Evolutionary conservation across 2,888 invertebrate genomes (phyloP).

Genomic region (Rotaria socialis): DNA sequence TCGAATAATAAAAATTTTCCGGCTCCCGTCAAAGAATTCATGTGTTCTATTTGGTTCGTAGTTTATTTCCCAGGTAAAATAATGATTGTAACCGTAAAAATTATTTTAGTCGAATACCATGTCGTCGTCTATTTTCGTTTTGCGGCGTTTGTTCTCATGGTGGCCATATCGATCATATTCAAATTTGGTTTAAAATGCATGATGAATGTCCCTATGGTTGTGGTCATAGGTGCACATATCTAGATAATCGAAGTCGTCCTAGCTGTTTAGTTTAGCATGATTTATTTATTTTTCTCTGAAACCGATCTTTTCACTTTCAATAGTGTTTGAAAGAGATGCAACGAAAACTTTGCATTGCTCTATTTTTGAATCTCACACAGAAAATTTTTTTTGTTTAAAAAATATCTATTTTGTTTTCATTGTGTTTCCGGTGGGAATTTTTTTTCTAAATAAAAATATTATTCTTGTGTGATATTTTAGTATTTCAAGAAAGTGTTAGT

Average conservation of each 20-base stretch:
- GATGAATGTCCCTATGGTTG: constrained; percentile 32
- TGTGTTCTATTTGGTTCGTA: not conserved
- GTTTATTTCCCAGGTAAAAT: too few species aligned
- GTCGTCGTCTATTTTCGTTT: constrained; percentile 6
- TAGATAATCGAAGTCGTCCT: not conserved
- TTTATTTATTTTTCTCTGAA: not conserved
- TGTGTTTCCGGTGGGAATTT: too few species aligned
- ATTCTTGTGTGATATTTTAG: not conserved
- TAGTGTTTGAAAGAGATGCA: not conserved
- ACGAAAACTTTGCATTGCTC: not conserved
- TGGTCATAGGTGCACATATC: not conserved
- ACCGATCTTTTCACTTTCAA: not conserved
- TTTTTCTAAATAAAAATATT: too few species aligned
- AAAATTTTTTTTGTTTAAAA: too few species aligned
- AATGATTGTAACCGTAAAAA: too few species aligned
- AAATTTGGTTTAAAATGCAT: constrained; percentile 6
- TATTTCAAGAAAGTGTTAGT: not conserved
- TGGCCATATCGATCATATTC: not conserved
- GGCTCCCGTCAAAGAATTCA: not conserved
- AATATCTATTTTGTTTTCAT: too few species aligned
- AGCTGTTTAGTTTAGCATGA: not conserved
- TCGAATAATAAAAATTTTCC: not conserved
- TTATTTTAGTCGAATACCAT: constrained; percentile 11
- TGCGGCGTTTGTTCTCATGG: constrained; percentile 27
- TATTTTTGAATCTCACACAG: not conserved